Evolutionary conservation across 2,888 invertebrate genomes (phyloP).

Genomic region (Drosophila birchii): DNA sequence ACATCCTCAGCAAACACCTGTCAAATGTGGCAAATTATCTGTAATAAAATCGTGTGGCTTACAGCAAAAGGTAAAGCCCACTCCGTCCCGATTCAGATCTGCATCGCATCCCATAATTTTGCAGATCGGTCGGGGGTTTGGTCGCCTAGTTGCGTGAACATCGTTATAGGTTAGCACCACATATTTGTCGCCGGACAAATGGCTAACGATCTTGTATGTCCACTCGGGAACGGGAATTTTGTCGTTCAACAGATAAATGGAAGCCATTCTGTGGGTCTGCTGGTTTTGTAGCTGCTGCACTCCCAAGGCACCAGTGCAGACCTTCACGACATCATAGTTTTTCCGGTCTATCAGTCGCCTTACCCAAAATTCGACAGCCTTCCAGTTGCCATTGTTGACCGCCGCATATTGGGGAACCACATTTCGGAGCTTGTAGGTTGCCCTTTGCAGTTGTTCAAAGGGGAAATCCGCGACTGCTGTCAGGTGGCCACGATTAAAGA

Average conservation of each 20-base stretch:
- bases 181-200: neutral
- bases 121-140: neutral
- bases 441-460: slow-evolving; percentile 84
- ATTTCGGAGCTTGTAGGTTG: slow-evolving; percentile 85
- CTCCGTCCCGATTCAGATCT: neutral
- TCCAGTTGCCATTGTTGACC: slow-evolving; percentile 87
- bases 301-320: slow-evolving; percentile 54
- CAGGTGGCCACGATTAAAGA: slow-evolving; percentile 85
- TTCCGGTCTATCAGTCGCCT: slow-evolving; percentile 25
- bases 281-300: slow-evolving; percentile 34
- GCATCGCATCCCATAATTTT: neutral
- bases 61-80: slow-evolving; percentile 51
- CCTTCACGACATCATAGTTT: slow-evolving; percentile 1
- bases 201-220: slow-evolving; percentile 53
- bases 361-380: slow-evolving; percentile 84
- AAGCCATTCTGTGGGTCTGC: neutral
- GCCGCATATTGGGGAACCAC: slow-evolving; percentile 85
- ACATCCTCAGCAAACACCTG: slow-evolving; percentile 27
- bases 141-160: neutral
- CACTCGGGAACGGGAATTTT: slow-evolving; percentile 54
- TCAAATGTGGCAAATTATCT: slow-evolving; percentile 28
- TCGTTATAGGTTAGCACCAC: slow-evolving; percentile 60
- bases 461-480: slow-evolving; percentile 85
- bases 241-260: slow-evolving; percentile 33
- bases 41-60: slow-evolving; percentile 39